Percentiles rank a stretch among this genome's conserved stretches.
Evolutionary conservation across 2,888 invertebrate genomes (phyloP).

Genomic region (Hedya salicella): DNA sequence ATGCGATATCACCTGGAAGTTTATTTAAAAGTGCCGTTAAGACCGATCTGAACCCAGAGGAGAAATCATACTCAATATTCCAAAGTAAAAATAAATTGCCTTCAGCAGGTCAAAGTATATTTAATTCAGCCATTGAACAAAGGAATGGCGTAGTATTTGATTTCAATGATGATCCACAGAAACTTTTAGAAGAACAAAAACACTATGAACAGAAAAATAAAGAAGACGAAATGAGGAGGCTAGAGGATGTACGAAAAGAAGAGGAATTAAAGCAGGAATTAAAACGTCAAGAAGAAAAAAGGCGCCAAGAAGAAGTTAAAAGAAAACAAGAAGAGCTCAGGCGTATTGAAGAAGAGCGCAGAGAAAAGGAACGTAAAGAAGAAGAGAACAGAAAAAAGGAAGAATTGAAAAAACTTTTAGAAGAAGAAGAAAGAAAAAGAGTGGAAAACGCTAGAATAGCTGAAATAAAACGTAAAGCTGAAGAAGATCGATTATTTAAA

Average conservation of each 20-base stretch:
- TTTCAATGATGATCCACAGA: slow-evolving; percentile 61
- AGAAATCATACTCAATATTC: slow-evolving; percentile 68
- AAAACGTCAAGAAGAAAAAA: slow-evolving; percentile 45
- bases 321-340: slow-evolving; percentile 53
- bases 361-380: slow-evolving; percentile 63
- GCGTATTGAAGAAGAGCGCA: slow-evolving; percentile 45
- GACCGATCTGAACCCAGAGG: slow-evolving; percentile 55
- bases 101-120: slow-evolving; percentile 69
- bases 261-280: slow-evolving; percentile 51
- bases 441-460: slow-evolving; percentile 68
- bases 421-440: slow-evolving; percentile 67
- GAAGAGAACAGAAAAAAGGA: slow-evolving; percentile 66
- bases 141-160: slow-evolving; percentile 62
- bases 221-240: slow-evolving; percentile 54
- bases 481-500: slow-evolving; percentile 66
- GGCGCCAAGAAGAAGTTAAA: slow-evolving; percentile 51
- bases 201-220: slow-evolving; percentile 52
- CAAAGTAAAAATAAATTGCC: slow-evolving; percentile 71
- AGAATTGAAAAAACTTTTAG: slow-evolving; percentile 64
- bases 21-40: slow-evolving; percentile 71
- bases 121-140: slow-evolving; percentile 59
- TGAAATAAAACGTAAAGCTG: slow-evolving; percentile 66
- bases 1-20: slow-evolving; percentile 65
- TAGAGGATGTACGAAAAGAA: slow-evolving; percentile 51
- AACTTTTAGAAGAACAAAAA: slow-evolving; percentile 57